Evolutionary conservation across 2,888 invertebrate genomes (phyloP).

Genomic region (Galerucella pusilla): DNA sequence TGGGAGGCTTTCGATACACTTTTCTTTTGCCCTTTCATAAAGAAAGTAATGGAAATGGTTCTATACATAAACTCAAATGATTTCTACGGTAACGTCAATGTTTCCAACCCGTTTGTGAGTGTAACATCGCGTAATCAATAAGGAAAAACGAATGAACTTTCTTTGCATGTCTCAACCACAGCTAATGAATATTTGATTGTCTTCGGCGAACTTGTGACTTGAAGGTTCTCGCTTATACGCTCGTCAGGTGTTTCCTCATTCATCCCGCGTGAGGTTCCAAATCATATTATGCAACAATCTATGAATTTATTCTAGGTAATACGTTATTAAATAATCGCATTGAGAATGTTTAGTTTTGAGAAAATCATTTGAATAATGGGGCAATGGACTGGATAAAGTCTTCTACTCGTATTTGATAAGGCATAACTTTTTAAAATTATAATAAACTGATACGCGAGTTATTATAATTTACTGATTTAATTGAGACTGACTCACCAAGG

Average conservation of each 20-base stretch:
- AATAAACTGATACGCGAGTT: too few relatives aligned
- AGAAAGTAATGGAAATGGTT: too few relatives aligned
- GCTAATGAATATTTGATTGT: slow-evolving; percentile 13
- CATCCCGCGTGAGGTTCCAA: background rate
- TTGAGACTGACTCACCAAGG: background rate
- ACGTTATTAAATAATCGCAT: background rate
- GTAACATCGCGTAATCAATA: background rate
- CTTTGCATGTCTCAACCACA: slow-evolving; percentile 2
- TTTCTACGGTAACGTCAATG: slow-evolving; percentile 2
- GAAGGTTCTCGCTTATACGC: background rate
- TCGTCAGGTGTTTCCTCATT: slow-evolving; percentile 8
- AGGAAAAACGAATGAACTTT: background rate
- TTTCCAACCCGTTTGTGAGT: too few relatives aligned
- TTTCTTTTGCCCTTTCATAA: too few relatives aligned
- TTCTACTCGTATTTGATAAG: too few relatives aligned
- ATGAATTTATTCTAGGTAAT: background rate
- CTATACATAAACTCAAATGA: too few relatives aligned
- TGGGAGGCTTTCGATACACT: too few relatives aligned
- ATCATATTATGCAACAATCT: background rate
- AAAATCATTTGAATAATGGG: background rate
- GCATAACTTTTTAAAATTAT: too few relatives aligned
- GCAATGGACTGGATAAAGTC: too few relatives aligned
- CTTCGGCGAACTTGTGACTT: slow-evolving; percentile 4
- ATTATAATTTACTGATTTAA: too few relatives aligned
- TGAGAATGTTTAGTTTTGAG: background rate